Evolutionary conservation across 53 echinoderm and acorn worm genomes (phyloP), one percentile per base, ranked within the genome.

Genomic region (Paracentrotus lividus): DNA sequence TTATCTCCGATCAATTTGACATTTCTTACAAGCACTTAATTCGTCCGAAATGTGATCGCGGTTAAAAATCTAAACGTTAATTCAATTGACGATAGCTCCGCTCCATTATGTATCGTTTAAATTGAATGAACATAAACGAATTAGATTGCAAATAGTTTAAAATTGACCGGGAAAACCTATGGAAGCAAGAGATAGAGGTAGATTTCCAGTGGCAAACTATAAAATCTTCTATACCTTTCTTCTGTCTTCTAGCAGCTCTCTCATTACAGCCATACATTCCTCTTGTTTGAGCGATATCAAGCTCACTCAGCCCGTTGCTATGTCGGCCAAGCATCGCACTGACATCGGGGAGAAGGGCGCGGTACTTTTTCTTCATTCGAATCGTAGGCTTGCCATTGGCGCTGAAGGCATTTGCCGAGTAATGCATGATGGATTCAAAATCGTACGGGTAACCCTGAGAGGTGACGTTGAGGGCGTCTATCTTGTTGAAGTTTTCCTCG

Each of bases 371-470:
- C 53, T 95, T 95, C 42, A 97, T 94, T 72, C 97, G 94, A 18
- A 99, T 96, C 31, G 99, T 99, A 0, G 99, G 95, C 24, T 49
- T 92, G 44, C 99, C 99, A 67, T 93, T 99, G 14, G 85, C 93
- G 26, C 96, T 96, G 93, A 99, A 99, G 85, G 96, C 96, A 27
- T 57, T 94, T 4, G 94, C 85, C 23, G 95, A 95, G 58, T 99
- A 99, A 58, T 99, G 99, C 99, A 99, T 99, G 58, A 99, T 94
- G 59, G 97, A 97, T 40, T 95, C 94, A 42, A 97, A 99, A 85
- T 99, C 99, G 90, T 99, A 99, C 7, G 96, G 91, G 88, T 91
- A 99, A 38, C 97, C 97, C 84, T 94, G 94, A 9, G 97, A 96
- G 20, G 97, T 99, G 49, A 97, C 92, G 88, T 99, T 97, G 14